These are phyloP conservation scores for Bathynomus jamesi DNA, from an alignment of 1,140 invertebrate species.

Conservation along the genomic window DNA sequence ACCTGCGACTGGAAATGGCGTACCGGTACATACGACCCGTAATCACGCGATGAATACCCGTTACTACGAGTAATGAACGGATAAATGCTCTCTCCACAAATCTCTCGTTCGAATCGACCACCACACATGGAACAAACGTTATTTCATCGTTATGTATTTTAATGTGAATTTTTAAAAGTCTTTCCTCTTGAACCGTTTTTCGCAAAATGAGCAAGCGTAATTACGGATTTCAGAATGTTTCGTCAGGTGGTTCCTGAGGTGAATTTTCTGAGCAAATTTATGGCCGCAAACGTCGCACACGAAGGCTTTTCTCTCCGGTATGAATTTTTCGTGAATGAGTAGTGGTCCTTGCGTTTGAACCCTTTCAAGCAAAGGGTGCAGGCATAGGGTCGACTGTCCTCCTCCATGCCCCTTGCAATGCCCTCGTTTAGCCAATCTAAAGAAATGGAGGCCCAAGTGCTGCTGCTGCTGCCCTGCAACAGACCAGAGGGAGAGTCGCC, in stretches of 20 bases:
- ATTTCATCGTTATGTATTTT: constrained; percentile 35
- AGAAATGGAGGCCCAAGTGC: background rate
- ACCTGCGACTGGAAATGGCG: too few species aligned
- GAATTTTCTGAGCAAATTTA: constrained; percentile 32
- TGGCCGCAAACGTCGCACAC: constrained; percentile 38
- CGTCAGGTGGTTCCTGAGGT: constrained; percentile 34
- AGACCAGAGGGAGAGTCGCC: constrained; percentile 28
- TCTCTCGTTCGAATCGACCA: too few species aligned
- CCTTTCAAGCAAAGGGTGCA: constrained; percentile 55
- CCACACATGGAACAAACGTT: too few species aligned
- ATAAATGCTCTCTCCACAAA: too few species aligned
- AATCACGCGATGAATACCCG: too few species aligned
- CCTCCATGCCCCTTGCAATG: constrained; percentile 15
- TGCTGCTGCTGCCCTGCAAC: constrained; percentile 14
- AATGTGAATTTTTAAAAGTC: constrained; percentile 33
- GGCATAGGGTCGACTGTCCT: constrained; percentile 54
- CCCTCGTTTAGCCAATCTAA: background rate
- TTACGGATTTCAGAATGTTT: constrained; percentile 34
- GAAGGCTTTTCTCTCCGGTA: constrained; percentile 54
- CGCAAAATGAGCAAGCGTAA: constrained; percentile 29
- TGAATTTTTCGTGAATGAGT: constrained; percentile 57
- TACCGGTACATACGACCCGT: too few species aligned
- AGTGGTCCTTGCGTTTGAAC: constrained; percentile 61
- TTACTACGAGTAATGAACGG: too few species aligned
- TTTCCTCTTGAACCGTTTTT: constrained; percentile 35